Evolutionary conservation across 2,888 invertebrate species (phyloP), one percentile per base, ranked within the genome.

Genomic region (Drosophila tanythrix): DNA sequence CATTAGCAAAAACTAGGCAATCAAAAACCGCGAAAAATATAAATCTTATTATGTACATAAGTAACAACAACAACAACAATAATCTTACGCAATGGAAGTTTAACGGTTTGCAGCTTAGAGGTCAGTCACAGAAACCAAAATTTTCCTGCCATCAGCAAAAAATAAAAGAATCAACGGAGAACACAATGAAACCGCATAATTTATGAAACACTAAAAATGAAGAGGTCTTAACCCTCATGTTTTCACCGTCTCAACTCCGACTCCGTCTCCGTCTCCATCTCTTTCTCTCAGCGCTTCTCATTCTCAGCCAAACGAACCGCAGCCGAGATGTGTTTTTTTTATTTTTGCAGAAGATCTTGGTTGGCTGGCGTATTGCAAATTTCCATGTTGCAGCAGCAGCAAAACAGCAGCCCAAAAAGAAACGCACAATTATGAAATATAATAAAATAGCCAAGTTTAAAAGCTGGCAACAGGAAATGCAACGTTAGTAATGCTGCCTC

Each of bases 181-280:
- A 57, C 59, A 53, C 76, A 79, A 74, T 76, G 76, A 82, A 82
- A 80, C 84, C 84, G 70, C 80, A 85, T 75, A 82, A 70, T 74
- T 76, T 72, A 71, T 74, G 74, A 81, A 81, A 76, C 53, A 67
- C 70, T 71, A 72, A 68, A 75, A 70, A 59, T 63, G 57, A 73
- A 71, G 68, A 79, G 79, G 73, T 79, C 79, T 71, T 62, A 79
- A 78, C 67, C 70, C 77, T 53, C 70, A 74, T 53, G 52, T 50
- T 51, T 59, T 65, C 60, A 31, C 59, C 61, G 57, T 36, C 35
- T 15, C 25, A 8, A 11, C 56, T 46, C 3, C 21, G 21, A 46
- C 46, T 43, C n/a, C n/a, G 11, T 10, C 18, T 40, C 13, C 7
- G 21, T 3, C 21, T 6, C 21, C 21, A 4, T 4, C 8, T 4